A percentile compares a stretch with the other conserved stretches of the same genome.
These are phyloP conservation scores for Protobothrops flavoviridis DNA, from an alignment of 2,113 vertebrate species.

Conservation along the genomic window DNA sequence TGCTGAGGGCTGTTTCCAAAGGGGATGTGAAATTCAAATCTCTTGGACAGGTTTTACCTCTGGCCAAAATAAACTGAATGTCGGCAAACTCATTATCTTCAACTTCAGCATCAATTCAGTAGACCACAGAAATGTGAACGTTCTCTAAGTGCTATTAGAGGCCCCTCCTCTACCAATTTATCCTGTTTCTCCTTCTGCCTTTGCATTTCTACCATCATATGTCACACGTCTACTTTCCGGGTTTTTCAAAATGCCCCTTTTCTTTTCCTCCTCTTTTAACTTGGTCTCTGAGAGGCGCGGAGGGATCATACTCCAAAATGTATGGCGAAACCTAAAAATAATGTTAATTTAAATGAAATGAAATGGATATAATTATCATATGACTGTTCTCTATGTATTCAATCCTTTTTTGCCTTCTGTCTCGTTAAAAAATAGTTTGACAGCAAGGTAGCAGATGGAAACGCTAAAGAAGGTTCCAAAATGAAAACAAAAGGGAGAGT, in stretches of 20 bases:
- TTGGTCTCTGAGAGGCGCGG: not conserved
- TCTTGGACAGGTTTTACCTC: not conserved
- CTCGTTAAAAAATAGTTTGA: not conserved
- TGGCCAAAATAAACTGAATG: not conserved
- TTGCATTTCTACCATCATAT: not conserved
- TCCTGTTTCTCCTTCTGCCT: not conserved
- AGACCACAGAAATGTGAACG: not conserved
- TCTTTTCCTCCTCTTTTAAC: not conserved
- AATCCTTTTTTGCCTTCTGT: not conserved
- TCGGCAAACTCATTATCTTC: not conserved
- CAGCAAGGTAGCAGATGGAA: not conserved
- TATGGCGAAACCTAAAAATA: not conserved
- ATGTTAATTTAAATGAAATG: not conserved
- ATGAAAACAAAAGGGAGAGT: not conserved
- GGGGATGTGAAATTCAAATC: not conserved
- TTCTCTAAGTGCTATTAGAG: not conserved
- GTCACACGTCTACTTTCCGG: not conserved
- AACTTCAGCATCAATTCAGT: not conserved
- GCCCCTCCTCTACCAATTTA: not conserved
- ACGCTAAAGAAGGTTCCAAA: not conserved
- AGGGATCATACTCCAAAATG: not conserved
- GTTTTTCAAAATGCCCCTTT: not conserved
- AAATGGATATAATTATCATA: not conserved
- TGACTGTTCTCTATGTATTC: not conserved
- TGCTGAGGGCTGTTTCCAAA: conserved; percentile 11